Conservation (phyloP, 2,888 invertebrate genomes). For the Belgica antarctica region DNA sequence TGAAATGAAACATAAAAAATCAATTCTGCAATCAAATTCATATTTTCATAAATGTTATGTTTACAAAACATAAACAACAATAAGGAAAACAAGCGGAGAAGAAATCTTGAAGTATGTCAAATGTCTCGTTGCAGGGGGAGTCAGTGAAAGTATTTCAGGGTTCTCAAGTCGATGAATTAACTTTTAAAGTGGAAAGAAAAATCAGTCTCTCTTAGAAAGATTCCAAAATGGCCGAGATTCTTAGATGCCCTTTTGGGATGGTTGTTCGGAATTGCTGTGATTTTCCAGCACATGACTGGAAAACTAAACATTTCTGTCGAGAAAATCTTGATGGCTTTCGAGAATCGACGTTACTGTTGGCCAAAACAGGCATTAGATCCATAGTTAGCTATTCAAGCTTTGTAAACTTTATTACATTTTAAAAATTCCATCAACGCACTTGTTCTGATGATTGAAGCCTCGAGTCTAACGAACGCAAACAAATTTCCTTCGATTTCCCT, state of each 20-base stretch:
- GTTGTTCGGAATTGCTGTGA: too few species aligned
- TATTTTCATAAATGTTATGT: slow-evolving; percentile 39
- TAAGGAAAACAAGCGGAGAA: background rate
- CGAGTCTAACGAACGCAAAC: background rate
- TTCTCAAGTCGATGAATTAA: background rate
- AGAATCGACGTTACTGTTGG: too few species aligned
- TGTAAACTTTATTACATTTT: slow-evolving; percentile 35
- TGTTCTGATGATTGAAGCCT: slow-evolving; percentile 16
- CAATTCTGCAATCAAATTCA: slow-evolving; percentile 39
- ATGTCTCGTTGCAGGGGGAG: too few species aligned
- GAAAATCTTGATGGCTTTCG: too few species aligned
- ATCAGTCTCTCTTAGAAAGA: background rate
- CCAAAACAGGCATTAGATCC: too few species aligned
- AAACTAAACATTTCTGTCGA: too few species aligned
- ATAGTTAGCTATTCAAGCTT: too few species aligned
- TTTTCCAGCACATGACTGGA: too few species aligned
- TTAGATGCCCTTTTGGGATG: too few species aligned
- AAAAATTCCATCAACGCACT: slow-evolving; percentile 31
- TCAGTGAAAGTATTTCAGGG: slow-evolving; percentile 31
- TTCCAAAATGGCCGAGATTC: too few species aligned
- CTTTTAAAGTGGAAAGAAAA: slow-evolving; percentile 11
- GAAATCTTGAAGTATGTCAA: slow-evolving; percentile 25
- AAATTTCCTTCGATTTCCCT: too few species aligned
- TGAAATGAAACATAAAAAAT: slow-evolving; percentile 44
- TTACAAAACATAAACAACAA: slow-evolving; percentile 36